Evolutionary conservation across 1,140 invertebrate genomes (phyloP).

Genomic region (Drosophila sechellia): DNA sequence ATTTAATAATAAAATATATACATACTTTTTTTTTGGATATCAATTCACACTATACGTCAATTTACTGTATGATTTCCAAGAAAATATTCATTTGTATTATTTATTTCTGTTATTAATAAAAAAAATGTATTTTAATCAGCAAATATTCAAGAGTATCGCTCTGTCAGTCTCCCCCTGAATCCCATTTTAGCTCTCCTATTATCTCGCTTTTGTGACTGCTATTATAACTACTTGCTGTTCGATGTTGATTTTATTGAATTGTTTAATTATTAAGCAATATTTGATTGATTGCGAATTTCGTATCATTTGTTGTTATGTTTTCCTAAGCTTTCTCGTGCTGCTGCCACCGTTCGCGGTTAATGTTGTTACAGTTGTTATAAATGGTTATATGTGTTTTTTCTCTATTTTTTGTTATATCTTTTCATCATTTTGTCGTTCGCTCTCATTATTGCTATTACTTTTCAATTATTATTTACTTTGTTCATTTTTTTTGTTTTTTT

Average conservation of each 20-base stretch:
- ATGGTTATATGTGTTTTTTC: constrained; percentile 41
- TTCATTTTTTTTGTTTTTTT: constrained; percentile 17
- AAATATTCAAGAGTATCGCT: constrained; percentile 16
- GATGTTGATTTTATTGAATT: constrained; percentile 81
- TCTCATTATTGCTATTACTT: constrained; percentile 80
- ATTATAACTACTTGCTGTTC: constrained; percentile 60
- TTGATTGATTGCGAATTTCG: constrained; percentile 83
- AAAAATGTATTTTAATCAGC: too few relatives aligned
- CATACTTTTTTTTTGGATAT: too few relatives aligned
- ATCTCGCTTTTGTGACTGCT: constrained; percentile 48
- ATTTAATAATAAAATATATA: too few relatives aligned
- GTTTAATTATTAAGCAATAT: constrained; percentile 84
- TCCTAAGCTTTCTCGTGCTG: constrained; percentile 72
- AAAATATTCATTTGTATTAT: too few relatives aligned
- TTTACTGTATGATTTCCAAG: neutral
- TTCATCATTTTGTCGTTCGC: constrained; percentile 71
- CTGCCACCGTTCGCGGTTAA: constrained; percentile 42
- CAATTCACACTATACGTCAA: too few relatives aligned
- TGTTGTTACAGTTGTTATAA: constrained; percentile 58
- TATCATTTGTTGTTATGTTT: constrained; percentile 75
- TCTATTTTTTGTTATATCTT: constrained; percentile 29
- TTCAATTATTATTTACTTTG: constrained; percentile 62
- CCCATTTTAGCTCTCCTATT: constrained; percentile 4
- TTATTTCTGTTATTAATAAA: too few relatives aligned
- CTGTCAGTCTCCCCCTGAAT: neutral